Evolutionary conservation across 2,113 vertebrate genomes (phyloP).

Genomic region (Upupa epops): DNA sequence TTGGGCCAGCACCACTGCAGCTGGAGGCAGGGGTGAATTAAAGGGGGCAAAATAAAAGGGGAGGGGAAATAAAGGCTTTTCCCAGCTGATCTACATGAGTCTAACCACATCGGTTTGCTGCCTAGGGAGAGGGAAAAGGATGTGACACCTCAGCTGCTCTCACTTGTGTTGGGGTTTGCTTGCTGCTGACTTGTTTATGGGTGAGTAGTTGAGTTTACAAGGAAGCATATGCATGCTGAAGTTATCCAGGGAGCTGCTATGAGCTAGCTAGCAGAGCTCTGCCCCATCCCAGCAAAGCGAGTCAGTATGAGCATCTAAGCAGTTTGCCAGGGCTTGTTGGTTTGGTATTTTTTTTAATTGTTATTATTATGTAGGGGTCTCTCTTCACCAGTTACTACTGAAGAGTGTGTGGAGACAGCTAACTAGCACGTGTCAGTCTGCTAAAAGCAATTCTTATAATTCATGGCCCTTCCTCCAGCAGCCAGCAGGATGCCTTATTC

Average conservation of each 20-base stretch:
- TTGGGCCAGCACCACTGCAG: neutral
- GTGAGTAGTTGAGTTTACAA: neutral
- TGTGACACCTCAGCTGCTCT: neutral
- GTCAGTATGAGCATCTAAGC: neutral
- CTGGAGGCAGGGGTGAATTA: neutral
- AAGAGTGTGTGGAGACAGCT: neutral
- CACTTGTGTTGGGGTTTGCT: neutral
- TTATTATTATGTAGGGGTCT: neutral
- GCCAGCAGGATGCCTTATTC: constrained; percentile 59
- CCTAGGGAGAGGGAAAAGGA: neutral
- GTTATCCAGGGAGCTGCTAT: neutral
- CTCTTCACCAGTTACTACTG: neutral
- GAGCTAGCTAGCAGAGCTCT: neutral
- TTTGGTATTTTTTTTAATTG: neutral
- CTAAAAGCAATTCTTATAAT: constrained; percentile 36
- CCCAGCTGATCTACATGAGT: neutral
- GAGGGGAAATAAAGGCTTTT: neutral
- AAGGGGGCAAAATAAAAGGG: neutral
- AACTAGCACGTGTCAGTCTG: neutral
- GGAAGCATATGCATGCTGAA: neutral
- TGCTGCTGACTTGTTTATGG: neutral
- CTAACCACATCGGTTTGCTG: neutral
- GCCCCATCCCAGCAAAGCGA: neutral
- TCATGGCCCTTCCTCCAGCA: constrained; percentile 41
- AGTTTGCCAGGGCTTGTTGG: neutral